phyloP scores from a whole-genome alignment of 1,140 invertebrate genomes.

The Drosophila burlai region DNA sequence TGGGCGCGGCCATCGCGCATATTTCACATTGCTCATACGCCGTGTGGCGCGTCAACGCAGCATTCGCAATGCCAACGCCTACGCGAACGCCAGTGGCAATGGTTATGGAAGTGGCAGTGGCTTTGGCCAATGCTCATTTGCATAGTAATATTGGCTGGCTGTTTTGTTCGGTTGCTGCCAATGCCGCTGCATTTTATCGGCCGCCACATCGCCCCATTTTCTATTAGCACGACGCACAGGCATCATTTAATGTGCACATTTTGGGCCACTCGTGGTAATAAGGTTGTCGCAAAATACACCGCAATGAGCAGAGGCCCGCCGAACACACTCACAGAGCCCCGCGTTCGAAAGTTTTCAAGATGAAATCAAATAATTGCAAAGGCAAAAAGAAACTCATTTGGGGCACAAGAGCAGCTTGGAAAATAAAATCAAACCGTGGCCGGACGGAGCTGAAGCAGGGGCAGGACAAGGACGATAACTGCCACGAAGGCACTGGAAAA shows the following conservation, averaged over 20 bases:
- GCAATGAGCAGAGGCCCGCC: constrained; percentile 16
- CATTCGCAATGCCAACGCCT: constrained; percentile 42
- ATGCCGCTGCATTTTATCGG: constrained; percentile 76
- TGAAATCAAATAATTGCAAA: constrained; percentile 84
- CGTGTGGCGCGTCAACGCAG: constrained; percentile 53
- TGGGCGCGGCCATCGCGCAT: constrained; percentile 65
- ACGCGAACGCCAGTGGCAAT: constrained; percentile 52
- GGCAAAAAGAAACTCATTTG: constrained; percentile 67
- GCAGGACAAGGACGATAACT: constrained; percentile 4
- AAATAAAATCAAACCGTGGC: constrained; percentile 69
- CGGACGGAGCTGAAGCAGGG: constrained; percentile 31
- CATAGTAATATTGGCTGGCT: constrained; percentile 78
- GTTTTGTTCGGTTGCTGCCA: constrained; percentile 44
- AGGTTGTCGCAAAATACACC: constrained; percentile 65
- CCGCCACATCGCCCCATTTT: constrained; percentile 71
- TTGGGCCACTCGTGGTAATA: constrained; percentile 67
- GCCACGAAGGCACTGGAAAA: not conserved
- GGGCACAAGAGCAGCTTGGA: constrained; percentile 66
- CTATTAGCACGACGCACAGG: constrained; percentile 78
- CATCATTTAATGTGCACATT: constrained; percentile 78
- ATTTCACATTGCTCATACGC: constrained; percentile 79
- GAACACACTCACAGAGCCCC: constrained; percentile 38
- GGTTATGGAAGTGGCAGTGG: constrained; percentile 40
- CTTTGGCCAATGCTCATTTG: constrained; percentile 73
- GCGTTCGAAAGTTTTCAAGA: constrained; percentile 66